Percentiles rank a stretch among this genome's conserved stretches.
Conservation (phyloP, 2,113 vertebrate genomes). For the Paedocypris sp. region DNA sequence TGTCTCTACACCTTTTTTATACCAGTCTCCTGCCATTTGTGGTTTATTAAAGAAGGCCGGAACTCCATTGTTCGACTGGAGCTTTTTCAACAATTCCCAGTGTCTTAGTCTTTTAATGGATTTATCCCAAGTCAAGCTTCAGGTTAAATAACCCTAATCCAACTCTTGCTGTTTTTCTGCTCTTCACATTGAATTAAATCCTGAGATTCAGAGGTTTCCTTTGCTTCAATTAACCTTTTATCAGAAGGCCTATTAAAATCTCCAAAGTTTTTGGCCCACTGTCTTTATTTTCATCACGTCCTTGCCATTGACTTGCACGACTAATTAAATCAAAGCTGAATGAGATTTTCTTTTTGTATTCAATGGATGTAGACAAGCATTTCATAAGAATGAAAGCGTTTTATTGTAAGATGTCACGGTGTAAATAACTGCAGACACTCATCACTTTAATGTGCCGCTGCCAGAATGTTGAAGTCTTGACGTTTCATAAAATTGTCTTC, state of each 20-base stretch:
- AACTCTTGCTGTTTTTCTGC: conserved; percentile 10
- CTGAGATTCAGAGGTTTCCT: conserved; percentile 7
- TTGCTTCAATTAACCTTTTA: conserved; percentile 42
- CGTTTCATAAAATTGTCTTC: conserved; percentile 2
- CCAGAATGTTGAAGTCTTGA: neutral
- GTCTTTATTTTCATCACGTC: neutral
- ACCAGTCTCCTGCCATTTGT: neutral
- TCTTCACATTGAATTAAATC: conserved; percentile 18
- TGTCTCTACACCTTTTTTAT: neutral
- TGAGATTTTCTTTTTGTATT: neutral
- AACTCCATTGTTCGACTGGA: neutral
- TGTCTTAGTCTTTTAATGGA: neutral
- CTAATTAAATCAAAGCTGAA: neutral
- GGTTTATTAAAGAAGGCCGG: neutral
- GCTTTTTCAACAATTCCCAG: conserved; percentile 1
- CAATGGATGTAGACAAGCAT: neutral
- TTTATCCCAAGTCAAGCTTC: neutral
- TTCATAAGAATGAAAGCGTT: neutral
- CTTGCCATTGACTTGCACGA: neutral
- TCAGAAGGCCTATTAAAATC: conserved; percentile 37
- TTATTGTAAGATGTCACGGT: neutral
- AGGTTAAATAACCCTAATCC: conserved; percentile 1
- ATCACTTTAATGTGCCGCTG: neutral
- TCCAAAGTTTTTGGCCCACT: conserved; percentile 13
- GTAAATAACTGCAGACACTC: conserved; percentile 1